Evolutionary conservation across 2,888 invertebrate species (phyloP).

Genomic region (Dicyrtoma fusca): DNA sequence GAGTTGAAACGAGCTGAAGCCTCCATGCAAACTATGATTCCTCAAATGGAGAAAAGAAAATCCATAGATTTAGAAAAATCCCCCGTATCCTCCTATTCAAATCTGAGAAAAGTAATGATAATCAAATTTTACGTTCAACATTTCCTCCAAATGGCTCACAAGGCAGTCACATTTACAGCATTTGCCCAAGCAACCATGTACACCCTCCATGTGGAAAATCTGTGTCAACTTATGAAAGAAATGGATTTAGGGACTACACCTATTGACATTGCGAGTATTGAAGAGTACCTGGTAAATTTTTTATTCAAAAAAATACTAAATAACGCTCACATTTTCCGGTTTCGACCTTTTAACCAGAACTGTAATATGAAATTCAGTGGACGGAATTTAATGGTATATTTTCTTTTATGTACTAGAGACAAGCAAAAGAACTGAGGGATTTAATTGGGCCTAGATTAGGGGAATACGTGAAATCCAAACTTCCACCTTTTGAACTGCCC

Average conservation of each 20-base stretch:
- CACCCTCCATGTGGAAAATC: constrained; percentile 71
- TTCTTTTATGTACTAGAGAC: constrained; percentile 3
- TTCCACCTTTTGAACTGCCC: constrained; percentile 16
- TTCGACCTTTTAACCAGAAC: too few species aligned
- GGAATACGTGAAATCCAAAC: constrained; percentile 16
- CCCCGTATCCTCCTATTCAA: constrained; percentile 36
- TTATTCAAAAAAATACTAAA: too few species aligned
- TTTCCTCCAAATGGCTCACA: constrained; percentile 71
- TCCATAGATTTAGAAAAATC: constrained; percentile 48
- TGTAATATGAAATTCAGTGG: too few species aligned
- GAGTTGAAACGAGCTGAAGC: constrained; percentile 1
- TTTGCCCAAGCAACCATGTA: constrained; percentile 69
- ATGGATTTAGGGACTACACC: constrained; percentile 12
- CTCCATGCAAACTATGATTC: constrained; percentile 33
- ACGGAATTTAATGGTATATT: too few species aligned
- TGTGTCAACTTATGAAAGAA: constrained; percentile 65
- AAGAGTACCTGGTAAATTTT: constrained; percentile 15
- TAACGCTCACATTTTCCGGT: too few species aligned
- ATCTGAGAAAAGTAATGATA: constrained; percentile 39
- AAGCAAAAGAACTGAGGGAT: not conserved
- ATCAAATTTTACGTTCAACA: constrained; percentile 73
- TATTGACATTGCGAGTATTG: constrained; percentile 13
- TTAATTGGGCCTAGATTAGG: constrained; percentile 5
- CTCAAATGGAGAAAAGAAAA: constrained; percentile 43
- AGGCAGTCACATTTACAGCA: constrained; percentile 68